Base-by-base conservation (phyloP, 2,888 invertebrate species). In the Eupithecia inturbata region DNA sequence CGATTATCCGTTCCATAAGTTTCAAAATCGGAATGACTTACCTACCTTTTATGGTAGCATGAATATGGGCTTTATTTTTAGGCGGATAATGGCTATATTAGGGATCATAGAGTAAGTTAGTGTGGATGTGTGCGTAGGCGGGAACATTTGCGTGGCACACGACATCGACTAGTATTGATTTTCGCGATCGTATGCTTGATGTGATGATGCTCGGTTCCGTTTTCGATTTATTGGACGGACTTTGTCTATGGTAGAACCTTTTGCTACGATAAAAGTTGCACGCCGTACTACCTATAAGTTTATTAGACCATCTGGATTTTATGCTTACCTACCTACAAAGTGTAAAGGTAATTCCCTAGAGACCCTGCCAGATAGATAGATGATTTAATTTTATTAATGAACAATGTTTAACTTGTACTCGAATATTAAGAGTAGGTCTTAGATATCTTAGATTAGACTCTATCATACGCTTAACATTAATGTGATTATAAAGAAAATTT, bases 101-200 rank as follows among this genome's bases (percentile, higher is more conserved):
- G 7, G 63, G 33, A 53, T 62, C 9, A n/a, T 3, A 4, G 9
- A 74, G 33, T 68, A 63, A 67, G 73, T 67, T 64, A 72, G 70
- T 80, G 76, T 77, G 67, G 80, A 73, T 72, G 68, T 60, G 60
- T 41, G 60, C 28, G 7, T 39, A 7, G 28, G 71, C 49, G 67
- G 79, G 78, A 79, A 82, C 82, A 83, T 80, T 75, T 79, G 83
- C 86, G 82, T 81, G 85, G 83, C 78, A 83, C 83, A 82, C 85
- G 84, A 84, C 88, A 91, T 91, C 89, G 90, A 90, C 91, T 92
- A n/a, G n/a, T n/a, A 92, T 92, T 93, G 92, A 92, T 93, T 91
- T 89, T 88, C 77, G 86, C 89, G 92, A 92, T 92, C 92, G 84
- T 85, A 75, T 36, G 70, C 36, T 70, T 78, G 73, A 81, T 80